These are phyloP conservation scores for Drosophila miranda DNA, from an alignment of 1,140 invertebrate genomes.

Conservation along the genomic window DNA sequence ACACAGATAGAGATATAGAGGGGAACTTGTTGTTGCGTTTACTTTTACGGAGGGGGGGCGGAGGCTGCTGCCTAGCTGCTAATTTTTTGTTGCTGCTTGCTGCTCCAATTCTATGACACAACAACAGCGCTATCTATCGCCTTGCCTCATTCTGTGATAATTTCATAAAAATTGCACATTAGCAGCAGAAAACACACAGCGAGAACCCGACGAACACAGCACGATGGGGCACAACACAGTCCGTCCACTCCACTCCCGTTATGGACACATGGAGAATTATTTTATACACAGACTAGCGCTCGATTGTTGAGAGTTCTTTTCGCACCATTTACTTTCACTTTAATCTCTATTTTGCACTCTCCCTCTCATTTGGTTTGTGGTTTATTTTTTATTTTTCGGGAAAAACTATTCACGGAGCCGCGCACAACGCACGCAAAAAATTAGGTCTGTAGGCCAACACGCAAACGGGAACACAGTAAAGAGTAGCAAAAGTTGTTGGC, in stretches of 20 bases:
- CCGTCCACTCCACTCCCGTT: conserved; percentile 39
- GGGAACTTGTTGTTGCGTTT: conserved; percentile 47
- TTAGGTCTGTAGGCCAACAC: conserved; percentile 81
- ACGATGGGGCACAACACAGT: conserved; percentile 10
- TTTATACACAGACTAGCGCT: conserved; percentile 22
- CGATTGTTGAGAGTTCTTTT: conserved; percentile 16
- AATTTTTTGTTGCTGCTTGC: too few relatives aligned
- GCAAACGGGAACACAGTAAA: conserved; percentile 77
- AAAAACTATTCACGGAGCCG: conserved; percentile 66
- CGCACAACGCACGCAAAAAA: conserved; percentile 71
- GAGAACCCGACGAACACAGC: background rate
- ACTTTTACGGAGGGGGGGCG: conserved; percentile 30
- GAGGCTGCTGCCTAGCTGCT: conserved; percentile 17
- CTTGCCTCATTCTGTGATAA: conserved; percentile 41
- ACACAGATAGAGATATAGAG: conserved; percentile 22
- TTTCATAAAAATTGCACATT: conserved; percentile 63
- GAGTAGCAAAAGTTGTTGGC: conserved; percentile 72
- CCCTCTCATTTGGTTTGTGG: conserved; percentile 54
- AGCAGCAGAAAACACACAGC: conserved; percentile 3
- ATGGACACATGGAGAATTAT: conserved; percentile 50
- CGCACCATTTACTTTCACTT: conserved; percentile 36
- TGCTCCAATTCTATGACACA: conserved; percentile 77
- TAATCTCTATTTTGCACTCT: conserved; percentile 40
- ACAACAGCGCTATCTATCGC: conserved; percentile 41
- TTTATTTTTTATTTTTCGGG: conserved; percentile 55